Evolutionary conservation across 2,113 vertebrate genomes (phyloP).

Genomic region (Eleginops maclovinus): DNA sequence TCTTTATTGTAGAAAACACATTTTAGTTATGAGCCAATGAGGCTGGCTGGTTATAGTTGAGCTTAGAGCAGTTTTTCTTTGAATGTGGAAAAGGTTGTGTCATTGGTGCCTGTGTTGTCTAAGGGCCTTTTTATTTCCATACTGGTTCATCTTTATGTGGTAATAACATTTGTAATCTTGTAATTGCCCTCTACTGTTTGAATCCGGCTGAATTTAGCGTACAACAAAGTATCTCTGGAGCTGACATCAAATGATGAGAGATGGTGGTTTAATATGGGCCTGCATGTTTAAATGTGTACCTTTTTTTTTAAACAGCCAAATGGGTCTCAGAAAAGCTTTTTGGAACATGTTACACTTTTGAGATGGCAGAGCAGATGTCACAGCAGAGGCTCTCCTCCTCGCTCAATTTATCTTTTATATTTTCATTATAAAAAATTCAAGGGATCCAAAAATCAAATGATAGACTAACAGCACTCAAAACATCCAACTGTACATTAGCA

Average conservation of each 20-base stretch:
- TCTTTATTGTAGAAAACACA: not conserved
- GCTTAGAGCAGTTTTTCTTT: not conserved
- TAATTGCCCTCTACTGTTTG: not conserved
- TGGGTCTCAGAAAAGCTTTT: slow-evolving; percentile 10
- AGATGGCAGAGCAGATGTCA: slow-evolving; percentile 1
- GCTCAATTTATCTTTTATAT: slow-evolving; percentile 18
- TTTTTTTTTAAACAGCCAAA: slow-evolving; percentile 24
- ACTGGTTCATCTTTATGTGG: not conserved
- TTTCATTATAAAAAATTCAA: slow-evolving; percentile 18
- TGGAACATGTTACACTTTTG: slow-evolving; percentile 14
- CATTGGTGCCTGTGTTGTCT: not conserved
- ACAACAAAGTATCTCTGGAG: not conserved
- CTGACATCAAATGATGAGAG: not conserved
- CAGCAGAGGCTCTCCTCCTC: slow-evolving; percentile 10
- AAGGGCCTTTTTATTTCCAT: not conserved
- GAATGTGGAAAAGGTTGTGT: not conserved
- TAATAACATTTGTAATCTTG: not conserved
- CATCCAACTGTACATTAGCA: not conserved
- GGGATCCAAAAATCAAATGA: not conserved
- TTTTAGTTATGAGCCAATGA: not conserved
- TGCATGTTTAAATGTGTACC: slow-evolving; percentile 3
- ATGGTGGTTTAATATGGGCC: not conserved
- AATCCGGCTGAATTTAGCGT: not conserved
- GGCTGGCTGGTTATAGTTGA: no score
- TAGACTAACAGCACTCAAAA: not conserved